phyloP scores from a whole-genome alignment of 2,888 invertebrate genomes.

The Adela reaumurella region DNA sequence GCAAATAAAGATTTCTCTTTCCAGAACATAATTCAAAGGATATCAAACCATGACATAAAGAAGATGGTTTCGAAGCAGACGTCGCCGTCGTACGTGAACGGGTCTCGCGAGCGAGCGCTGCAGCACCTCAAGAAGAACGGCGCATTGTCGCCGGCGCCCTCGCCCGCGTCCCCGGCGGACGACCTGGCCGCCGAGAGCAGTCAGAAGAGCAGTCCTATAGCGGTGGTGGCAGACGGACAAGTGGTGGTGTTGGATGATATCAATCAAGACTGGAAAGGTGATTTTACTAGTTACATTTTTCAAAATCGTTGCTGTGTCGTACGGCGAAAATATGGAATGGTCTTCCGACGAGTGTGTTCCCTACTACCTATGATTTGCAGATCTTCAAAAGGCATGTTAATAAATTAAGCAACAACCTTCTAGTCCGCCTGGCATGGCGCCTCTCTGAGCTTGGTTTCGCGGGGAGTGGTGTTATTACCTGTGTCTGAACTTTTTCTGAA shows the following conservation, averaged over 20 bases:
- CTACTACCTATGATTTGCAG: too few species aligned
- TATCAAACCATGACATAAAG: slow-evolving; percentile 42
- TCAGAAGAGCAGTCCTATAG: slow-evolving; percentile 52
- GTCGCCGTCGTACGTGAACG: slow-evolving; percentile 45
- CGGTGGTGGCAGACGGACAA: slow-evolving; percentile 69
- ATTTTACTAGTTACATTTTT: too few species aligned
- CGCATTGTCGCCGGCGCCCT: slow-evolving; percentile 35
- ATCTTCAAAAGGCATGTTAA: too few species aligned
- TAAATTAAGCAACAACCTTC: too few species aligned
- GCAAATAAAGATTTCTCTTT: slow-evolving; percentile 14
- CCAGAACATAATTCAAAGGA: slow-evolving; percentile 44
- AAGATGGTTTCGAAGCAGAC: slow-evolving; percentile 50
- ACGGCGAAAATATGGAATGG: too few species aligned
- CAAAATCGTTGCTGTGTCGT: too few species aligned
- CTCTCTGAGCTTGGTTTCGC: too few species aligned
- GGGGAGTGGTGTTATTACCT: too few species aligned
- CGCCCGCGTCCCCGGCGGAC: slow-evolving; percentile 45
- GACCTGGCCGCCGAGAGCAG: slow-evolving; percentile 41
- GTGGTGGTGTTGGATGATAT: slow-evolving; percentile 86
- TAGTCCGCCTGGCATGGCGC: too few species aligned
- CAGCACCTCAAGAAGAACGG: slow-evolving; percentile 30
- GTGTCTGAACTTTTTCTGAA: too few species aligned
- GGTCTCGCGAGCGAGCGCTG: slow-evolving; percentile 30
- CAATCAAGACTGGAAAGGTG: slow-evolving; percentile 76
- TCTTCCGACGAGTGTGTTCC: too few species aligned